Evolutionary conservation across 2,797 vertebrate species (phyloP), one percentile per base, ranked within the genome.

Genomic region (Urosaurus nigricauda): DNA sequence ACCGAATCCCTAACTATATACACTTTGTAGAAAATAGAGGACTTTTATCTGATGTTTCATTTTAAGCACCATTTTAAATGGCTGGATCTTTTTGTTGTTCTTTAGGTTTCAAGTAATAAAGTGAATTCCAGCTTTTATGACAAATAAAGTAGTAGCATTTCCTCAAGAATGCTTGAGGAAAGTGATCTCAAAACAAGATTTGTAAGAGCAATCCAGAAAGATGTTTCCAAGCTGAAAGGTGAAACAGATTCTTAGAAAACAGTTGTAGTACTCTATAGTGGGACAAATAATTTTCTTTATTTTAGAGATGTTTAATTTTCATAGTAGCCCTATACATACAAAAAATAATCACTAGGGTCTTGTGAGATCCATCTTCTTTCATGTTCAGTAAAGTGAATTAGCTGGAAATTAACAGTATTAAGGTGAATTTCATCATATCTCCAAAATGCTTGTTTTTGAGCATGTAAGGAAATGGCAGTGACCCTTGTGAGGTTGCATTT

Each of bases 161-260:
- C 37, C 53, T 58, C 63, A 80, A 81, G 84, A 77, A 89, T 77
- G 58, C 60, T 86, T 86, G 65, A 85, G 53, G 13, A 85, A 86
- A 82, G 80, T 26, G 2, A 0, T 90, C 77, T 19, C n/a, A 29
- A 43, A 74, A 24, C 14, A 65, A 16, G 3, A 19, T 35, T 86
- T 65, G 24, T 86, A 86, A 78, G 51, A 86, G n/a, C 71, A 78
- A 32, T 74, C 32, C 14, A 78, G 12, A 63, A 51, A 78, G 58
- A 78, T 40, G 35, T 82, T 51, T 37, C 43, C 80, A 32, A 17
- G 77, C 63, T 53, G 14, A 65, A 79, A 51, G 21, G 5, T 85
- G 32, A 43, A 88, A 68, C 11, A 7, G 70, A 40, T 90, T 79
- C 58, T 88, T 75, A 79, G 16, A 40, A 58, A 0, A 0, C 68